Evolutionary conservation across 2,113 vertebrate species (phyloP).

Genomic region (Pycnonotus jocosus): DNA sequence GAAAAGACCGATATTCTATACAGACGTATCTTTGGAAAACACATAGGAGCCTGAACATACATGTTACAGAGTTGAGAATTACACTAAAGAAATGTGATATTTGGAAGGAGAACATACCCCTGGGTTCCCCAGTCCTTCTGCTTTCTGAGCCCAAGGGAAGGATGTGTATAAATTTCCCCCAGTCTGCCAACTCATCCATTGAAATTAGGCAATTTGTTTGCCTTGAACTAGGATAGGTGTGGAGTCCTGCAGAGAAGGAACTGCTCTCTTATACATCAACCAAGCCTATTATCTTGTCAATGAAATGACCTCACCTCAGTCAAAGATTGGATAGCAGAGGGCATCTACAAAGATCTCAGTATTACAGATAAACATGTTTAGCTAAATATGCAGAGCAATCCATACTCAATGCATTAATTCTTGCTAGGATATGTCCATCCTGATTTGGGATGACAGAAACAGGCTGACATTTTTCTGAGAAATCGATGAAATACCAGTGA

Average conservation of each 20-base stretch:
- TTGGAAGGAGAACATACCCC: not conserved
- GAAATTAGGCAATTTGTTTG: not conserved
- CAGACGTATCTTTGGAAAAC: not conserved
- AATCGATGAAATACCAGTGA: not conserved
- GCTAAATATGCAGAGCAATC: not conserved
- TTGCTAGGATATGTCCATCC: not conserved
- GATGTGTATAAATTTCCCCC: not conserved
- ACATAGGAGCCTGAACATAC: not conserved
- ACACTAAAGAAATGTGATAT: not conserved
- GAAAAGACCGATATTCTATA: not conserved
- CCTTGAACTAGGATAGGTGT: not conserved
- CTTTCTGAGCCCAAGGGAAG: not conserved
- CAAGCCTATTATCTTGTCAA: not conserved
- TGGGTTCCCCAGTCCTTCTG: not conserved
- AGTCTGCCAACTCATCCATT: not conserved
- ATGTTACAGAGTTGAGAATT: not conserved
- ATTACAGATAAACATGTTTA: not conserved
- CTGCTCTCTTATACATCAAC: not conserved
- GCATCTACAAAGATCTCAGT: not conserved
- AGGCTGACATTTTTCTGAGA: not conserved
- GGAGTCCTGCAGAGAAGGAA: not conserved
- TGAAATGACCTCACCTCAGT: not conserved
- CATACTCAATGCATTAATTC: not conserved
- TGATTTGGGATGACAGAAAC: not conserved
- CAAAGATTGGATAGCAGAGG: not conserved